A percentile compares a stretch with the other conserved stretches of the same genome.
Evolutionary conservation across 2,888 invertebrate species (phyloP).

Genomic region (Liopterus haemorrhoidalis): DNA sequence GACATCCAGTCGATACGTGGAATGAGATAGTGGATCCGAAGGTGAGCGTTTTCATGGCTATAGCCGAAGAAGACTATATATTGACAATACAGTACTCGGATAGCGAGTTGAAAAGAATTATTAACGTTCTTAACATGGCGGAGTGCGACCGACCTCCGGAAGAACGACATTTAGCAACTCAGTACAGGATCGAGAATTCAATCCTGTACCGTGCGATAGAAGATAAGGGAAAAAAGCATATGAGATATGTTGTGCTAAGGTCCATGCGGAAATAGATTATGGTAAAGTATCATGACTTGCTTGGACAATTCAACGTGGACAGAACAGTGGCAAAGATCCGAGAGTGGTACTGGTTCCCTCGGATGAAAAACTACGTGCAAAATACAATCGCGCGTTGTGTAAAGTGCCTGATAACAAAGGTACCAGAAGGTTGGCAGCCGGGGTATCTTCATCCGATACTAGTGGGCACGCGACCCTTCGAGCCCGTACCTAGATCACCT

Average conservation of each 20-base stretch:
- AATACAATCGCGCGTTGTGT: conserved; percentile 40
- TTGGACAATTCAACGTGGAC: conserved; percentile 24
- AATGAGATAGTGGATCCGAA: no score
- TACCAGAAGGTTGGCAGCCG: conserved; percentile 29
- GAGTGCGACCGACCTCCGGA: no score
- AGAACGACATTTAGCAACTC: no score
- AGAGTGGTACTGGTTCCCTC: conserved; percentile 28
- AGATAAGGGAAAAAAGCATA: no score
- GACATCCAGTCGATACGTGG: no score
- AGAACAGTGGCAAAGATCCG: conserved; percentile 21
- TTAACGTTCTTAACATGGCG: no score
- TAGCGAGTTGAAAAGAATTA: no score
- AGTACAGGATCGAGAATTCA: no score
- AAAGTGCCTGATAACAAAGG: conserved; percentile 38
- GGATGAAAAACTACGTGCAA: conserved; percentile 37
- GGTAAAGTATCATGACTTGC: conserved; percentile 21
- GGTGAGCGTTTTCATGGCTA: no score
- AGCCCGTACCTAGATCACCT: conserved; percentile 43
- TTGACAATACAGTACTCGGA: no score
- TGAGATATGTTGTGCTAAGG: conserved; percentile 21
- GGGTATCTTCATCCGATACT: conserved; percentile 40
- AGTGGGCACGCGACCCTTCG: conserved; percentile 39
- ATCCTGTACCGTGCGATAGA: no score
- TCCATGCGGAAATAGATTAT: conserved; percentile 20
- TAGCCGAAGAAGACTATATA: no score